Evolutionary conservation across 2,797 vertebrate species (phyloP), one percentile per base, ranked within the genome.

Genomic region (Alauda arvensis): DNA sequence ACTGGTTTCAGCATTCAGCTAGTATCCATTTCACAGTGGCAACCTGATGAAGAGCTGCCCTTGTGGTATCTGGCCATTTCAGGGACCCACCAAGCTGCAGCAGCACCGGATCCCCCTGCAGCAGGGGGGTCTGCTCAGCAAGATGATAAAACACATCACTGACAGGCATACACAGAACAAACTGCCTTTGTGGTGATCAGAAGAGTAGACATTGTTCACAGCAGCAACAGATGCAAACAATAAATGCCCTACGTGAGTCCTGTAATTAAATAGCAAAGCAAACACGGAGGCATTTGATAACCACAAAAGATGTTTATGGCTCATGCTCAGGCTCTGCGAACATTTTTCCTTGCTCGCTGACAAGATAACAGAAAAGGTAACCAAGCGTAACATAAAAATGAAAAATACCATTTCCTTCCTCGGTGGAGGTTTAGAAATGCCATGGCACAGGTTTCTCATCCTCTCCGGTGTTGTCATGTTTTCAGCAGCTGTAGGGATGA

Each of bases 211-310:
- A 13, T 49, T 82, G 81, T 77, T 93, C 78, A 52, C 76, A 51
- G 82, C 6, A 0, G 72, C 79, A 90, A 76, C 86, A 91, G 90
- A 88, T 93, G 85, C 77, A 85, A 85, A 52, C 79, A 91, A 76
- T 91, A 75, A 92, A 90, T 85, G 87, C 71, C 78, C 85, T 88
- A 51, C 3, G 5, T 72, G 63, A 90, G 75, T 60, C 55, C 68
- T 67, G 70, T 88, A 94, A 93, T 95, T 89, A 91, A 93, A 85
- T 55, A 80, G 45, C 66, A 59, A 66, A 88, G 76, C 43, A 85
- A 82, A 90, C 79, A 43, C 42, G 1, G 71, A 81, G 51, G 42
- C 56, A 25, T 85, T 87, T 90, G 86, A 88, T 93, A 92, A 56
- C 62, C 86, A 81, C 86, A 42, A 42, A 87, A 82, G 29, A 66